These are phyloP conservation scores for Pachyseris speciosa DNA, from an alignment of 64 coral and sea anemone species.

Conservation along the genomic window DNA sequence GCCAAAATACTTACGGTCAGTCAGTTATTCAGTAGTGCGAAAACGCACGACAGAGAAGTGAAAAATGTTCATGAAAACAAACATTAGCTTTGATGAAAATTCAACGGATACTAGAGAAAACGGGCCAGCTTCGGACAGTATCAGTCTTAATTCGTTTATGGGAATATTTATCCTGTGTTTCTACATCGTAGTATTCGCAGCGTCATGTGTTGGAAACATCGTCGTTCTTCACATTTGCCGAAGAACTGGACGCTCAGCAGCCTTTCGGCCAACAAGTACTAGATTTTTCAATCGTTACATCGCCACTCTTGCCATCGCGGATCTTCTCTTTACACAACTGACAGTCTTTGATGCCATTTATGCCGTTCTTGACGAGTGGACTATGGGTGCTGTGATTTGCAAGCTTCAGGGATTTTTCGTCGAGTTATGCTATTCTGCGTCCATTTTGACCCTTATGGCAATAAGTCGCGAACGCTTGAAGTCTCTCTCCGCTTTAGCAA, in stretches of 20 bases:
- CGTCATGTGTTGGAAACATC: slow-evolving; percentile 72
- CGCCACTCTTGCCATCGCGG: slow-evolving; percentile 75
- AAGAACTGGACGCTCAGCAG: slow-evolving; percentile 46
- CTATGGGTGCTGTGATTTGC: slow-evolving; percentile 54
- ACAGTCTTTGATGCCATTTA: slow-evolving; percentile 66
- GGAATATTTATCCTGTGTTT: background rate
- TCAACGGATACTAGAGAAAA: too few species aligned
- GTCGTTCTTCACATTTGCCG: slow-evolving; percentile 75
- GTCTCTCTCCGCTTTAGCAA: slow-evolving; percentile 61
- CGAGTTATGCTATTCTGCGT: slow-evolving; percentile 75
- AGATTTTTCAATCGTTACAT: slow-evolving; percentile 63
- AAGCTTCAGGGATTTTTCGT: slow-evolving; percentile 83
- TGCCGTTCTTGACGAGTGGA: slow-evolving; percentile 61
- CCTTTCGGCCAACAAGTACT: too few species aligned
- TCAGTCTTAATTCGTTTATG: too few species aligned
- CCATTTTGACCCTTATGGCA: slow-evolving; percentile 69
- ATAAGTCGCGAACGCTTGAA: slow-evolving; percentile 76
- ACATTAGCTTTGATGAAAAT: too few species aligned
- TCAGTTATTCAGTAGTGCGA: too few species aligned
- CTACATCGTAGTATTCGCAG: slow-evolving; percentile 56
- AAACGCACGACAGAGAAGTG: too few species aligned
- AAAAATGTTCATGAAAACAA: too few species aligned
- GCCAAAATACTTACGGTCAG: too few species aligned
- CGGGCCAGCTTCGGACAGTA: too few species aligned
- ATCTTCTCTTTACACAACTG: slow-evolving; percentile 72